phyloP scores from a whole-genome alignment of 2,888 invertebrate species.

The Epinotia bilunana region DNA sequence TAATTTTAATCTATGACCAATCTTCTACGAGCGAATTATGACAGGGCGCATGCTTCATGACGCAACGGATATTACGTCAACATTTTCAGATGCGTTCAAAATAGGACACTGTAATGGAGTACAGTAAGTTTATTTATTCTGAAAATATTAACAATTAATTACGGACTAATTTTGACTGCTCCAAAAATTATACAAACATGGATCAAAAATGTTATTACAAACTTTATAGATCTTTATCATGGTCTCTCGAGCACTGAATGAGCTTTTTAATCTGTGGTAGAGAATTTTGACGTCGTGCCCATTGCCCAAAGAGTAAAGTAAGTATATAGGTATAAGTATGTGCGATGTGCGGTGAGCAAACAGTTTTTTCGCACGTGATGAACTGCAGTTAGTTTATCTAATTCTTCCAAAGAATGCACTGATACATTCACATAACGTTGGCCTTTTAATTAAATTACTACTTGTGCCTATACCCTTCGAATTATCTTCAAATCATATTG shows the following conservation, averaged over 20 bases:
- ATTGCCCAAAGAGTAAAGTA: too few species aligned
- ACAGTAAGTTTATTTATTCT: not conserved
- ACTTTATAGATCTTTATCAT: too few species aligned
- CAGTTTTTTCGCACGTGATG: constrained; percentile 21
- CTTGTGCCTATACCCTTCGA: constrained; percentile 32
- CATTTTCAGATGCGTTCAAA: constrained; percentile 53
- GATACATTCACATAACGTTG: constrained; percentile 24
- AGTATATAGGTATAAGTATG: too few species aligned
- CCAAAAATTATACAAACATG: too few species aligned
- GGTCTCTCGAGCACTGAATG: not conserved
- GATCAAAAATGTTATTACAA: too few species aligned
- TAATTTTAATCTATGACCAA: constrained; percentile 72
- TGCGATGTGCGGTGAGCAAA: constrained; percentile 15
- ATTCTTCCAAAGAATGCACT: constrained; percentile 42
- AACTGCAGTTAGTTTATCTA: constrained; percentile 24
- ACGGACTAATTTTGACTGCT: not conserved
- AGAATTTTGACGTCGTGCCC: not conserved
- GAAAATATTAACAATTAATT: not conserved
- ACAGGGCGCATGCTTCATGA: constrained; percentile 86
- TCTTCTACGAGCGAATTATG: constrained; percentile 81
- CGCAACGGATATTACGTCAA: constrained; percentile 87
- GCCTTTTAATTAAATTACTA: constrained; percentile 43
- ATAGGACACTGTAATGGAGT: not conserved
- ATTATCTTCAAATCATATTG: constrained; percentile 14
- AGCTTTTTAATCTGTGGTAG: constrained; percentile 7